phyloP scores from a whole-genome alignment of 2,113 vertebrate genomes.

The Zosterops pallidus region DNA sequence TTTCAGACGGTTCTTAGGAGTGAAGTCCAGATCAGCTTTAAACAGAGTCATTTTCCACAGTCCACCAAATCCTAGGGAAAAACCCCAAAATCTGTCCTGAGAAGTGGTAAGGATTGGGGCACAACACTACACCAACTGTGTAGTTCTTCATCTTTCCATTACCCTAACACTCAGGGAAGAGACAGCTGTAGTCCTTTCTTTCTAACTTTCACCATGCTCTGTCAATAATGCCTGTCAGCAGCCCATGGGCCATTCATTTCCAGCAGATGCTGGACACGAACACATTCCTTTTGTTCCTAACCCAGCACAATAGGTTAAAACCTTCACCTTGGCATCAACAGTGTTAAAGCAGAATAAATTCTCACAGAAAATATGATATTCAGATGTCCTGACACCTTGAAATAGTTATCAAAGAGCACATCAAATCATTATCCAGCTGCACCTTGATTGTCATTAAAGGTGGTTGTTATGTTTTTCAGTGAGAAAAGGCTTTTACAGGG shows the following conservation, averaged over 20 bases:
- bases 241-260: neutral
- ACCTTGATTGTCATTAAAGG: neutral
- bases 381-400: neutral
- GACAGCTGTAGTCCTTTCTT: neutral
- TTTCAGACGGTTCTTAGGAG: neutral
- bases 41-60: neutral
- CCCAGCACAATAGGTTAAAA: neutral
- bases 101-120: neutral
- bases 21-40: neutral
- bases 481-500: neutral
- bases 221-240: neutral
- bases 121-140: accelerated
- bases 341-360: neutral
- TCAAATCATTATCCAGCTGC: neutral
- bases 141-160: neutral
- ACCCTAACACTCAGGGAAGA: neutral
- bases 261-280: neutral
- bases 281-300: neutral
- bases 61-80: neutral
- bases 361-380: neutral
- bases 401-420: neutral
- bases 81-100: neutral
- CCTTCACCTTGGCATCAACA: neutral
- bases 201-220: neutral
- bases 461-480: neutral